Evolutionary conservation across 2,113 vertebrate genomes (phyloP), one percentile per base, ranked within the genome.

Genomic region (Tetrao urogallus): DNA sequence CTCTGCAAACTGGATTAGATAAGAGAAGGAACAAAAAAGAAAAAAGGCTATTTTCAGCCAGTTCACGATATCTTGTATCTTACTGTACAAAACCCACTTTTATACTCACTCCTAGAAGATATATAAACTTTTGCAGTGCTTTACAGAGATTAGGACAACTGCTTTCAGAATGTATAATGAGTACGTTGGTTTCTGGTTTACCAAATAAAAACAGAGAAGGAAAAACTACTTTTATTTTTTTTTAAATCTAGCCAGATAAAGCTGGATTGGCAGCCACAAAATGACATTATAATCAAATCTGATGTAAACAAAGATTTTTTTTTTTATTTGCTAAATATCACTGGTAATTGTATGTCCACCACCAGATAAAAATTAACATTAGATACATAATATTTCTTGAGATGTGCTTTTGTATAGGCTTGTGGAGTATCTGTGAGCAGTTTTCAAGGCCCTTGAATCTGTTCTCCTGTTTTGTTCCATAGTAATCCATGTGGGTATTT

Each of bases 171-270:
- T 77, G 48, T 64, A 25, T 84, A 88, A 88, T 77, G 82, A 82
- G 28, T 36, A 88, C 50, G 38, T 88, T 82, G 86, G 83, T 95
- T 95, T 94, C 83, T 94, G 94, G 89, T 88, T 88, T 89, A 94
- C 86, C 89, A 94, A 50, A 91, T 32, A 74, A 70, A 93, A 95
- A 82, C 88, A 86, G 61, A 78, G 72, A 34, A 79, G 88, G 82
- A 64, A 81, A 73, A 88, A 43, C 5, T 24, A 5, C 5, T 32
- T 63, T 79, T 38, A 38, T 79, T 71, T 86, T 30, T 30, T 56
- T 30, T 56, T 10, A 18, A 56, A 84, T 60, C 40, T 65, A 95
- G 48, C 89, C 89, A 84, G 66, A 38, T 24, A 36, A 77, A 90
- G 64, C 86, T 45, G 54, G 28, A 32, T 40, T 74, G 60, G 34